phyloP scores from a whole-genome alignment of 2,797 vertebrate species.

The Eidolon dupreanum region DNA sequence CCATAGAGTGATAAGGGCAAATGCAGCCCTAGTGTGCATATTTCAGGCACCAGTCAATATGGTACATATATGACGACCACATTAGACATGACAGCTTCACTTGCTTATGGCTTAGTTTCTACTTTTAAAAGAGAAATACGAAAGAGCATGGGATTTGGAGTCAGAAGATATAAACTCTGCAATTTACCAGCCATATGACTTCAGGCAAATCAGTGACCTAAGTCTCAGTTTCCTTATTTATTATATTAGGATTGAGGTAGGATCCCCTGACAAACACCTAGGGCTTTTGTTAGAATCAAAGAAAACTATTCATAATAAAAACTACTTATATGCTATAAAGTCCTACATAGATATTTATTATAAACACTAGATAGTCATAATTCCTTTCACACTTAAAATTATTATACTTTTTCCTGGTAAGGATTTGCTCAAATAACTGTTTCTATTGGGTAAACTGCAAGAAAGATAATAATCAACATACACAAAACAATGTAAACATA shows the following conservation, averaged over 20 bases:
- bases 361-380: not conserved
- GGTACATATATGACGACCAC: not conserved
- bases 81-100: not conserved
- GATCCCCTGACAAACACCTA: not conserved
- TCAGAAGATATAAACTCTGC: not conserved
- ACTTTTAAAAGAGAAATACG: not conserved
- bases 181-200: not conserved
- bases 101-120: not conserved
- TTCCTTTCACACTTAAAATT: not conserved
- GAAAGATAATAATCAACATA: not conserved
- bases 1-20: not conserved
- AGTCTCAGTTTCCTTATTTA: not conserved
- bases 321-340: not conserved
- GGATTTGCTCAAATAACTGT: not conserved
- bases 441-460: conserved; percentile 1
- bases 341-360: not conserved
- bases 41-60: not conserved
- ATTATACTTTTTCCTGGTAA: not conserved
- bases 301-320: not conserved
- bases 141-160: not conserved
- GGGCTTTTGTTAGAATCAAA: not conserved
- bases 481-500: not conserved
- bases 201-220: not conserved
- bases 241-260: not conserved
- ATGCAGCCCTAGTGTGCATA: not conserved